Conservation (phyloP, 1,140 invertebrate species). For the Pentalonia nigronervosa region DNA sequence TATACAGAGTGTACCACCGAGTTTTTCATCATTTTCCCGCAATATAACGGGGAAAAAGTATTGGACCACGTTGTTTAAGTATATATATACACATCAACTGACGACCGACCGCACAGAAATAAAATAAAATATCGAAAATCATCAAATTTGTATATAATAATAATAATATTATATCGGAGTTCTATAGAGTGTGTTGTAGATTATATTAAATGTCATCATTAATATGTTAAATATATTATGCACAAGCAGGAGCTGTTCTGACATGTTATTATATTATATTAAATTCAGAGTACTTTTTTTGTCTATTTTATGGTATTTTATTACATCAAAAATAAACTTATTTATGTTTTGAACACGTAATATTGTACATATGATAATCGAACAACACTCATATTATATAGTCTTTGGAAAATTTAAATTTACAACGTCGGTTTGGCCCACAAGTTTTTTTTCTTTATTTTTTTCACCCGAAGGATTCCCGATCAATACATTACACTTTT, state of each 20-base stretch:
- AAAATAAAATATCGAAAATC: not conserved
- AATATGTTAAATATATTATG: not conserved
- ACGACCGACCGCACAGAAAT: not conserved
- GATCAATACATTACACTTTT: slow-evolving; percentile 26
- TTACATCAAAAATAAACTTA: not conserved
- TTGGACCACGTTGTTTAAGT: not conserved
- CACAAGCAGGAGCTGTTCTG: too few species aligned
- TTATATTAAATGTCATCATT: not conserved
- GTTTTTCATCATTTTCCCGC: not conserved
- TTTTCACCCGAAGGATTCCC: not conserved
- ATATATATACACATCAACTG: not conserved
- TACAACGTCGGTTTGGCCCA: not conserved
- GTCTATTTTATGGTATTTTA: not conserved
- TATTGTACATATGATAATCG: not conserved
- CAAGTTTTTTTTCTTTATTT: not conserved
- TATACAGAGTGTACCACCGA: too few species aligned
- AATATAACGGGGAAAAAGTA: not conserved
- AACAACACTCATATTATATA: not conserved
- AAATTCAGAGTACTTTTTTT: not conserved
- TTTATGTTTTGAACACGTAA: not conserved
- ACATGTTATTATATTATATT: not conserved
- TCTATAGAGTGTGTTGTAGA: not conserved
- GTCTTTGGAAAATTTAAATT: not conserved
- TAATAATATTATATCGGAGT: not conserved
- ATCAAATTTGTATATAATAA: not conserved